A percentile compares a stretch with the other conserved stretches of the same genome.
Evolutionary conservation across 2,797 vertebrate genomes (phyloP).

Genomic region (Vipera latastei): DNA sequence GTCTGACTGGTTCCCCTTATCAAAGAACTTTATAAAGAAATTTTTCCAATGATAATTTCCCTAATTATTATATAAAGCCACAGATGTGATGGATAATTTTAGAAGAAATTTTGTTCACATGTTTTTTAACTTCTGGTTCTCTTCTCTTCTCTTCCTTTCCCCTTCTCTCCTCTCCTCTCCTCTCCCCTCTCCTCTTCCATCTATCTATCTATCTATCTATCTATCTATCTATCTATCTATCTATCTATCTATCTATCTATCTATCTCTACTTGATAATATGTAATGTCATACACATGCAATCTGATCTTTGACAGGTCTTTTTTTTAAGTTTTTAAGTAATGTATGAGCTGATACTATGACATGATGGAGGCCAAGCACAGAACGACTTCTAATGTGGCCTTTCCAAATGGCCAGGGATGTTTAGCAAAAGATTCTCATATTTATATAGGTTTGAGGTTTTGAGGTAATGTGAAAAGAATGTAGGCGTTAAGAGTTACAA

Average conservation of each 20-base stretch:
- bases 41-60: background rate
- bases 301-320: slow-evolving; percentile 17
- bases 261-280: slow-evolving; percentile 2
- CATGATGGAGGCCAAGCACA: background rate
- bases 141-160: background rate
- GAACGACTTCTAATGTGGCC: background rate
- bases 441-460: background rate
- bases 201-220: background rate
- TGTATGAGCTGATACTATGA: background rate
- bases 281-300: slow-evolving; percentile 13
- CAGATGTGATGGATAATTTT: background rate
- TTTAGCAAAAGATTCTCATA: background rate
- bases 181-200: background rate
- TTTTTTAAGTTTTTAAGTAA: background rate
- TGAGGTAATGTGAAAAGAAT: background rate
- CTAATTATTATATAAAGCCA: background rate
- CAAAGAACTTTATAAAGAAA: background rate
- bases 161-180: background rate
- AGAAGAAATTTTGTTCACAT: background rate
- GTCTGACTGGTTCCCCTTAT: background rate
- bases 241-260: slow-evolving; percentile 14
- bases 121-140: background rate
- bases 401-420: background rate
- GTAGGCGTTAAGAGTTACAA: background rate
- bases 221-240: background rate